Base-by-base conservation (phyloP, 2,113 vertebrate species). In the Aspidoscelis tigris region DNA sequence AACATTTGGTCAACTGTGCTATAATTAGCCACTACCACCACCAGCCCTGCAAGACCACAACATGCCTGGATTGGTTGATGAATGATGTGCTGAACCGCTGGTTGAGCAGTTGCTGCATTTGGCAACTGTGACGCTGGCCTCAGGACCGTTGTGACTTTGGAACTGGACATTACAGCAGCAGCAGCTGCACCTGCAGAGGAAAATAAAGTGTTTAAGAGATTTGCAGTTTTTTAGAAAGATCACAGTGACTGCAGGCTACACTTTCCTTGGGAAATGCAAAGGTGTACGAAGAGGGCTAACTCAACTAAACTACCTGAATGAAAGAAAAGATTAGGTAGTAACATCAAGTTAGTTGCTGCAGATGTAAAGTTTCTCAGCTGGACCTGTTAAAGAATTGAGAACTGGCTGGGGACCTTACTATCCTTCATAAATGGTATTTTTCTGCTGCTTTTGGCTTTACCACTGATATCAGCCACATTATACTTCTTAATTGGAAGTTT, bases 161-260 rank as follows among this genome's bases (percentile, higher is more conserved):
- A 97, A 88, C 98, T 99, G 86, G 98, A 99, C 97, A 99, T 99
- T 80, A 99, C 98, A 50, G 99, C 98, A 85, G 99, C 99, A 74
- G 98, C 98, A 1, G 98, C 98, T 71, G 99, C 98, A 80, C 99
- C 99, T 99, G 70, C 72, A 76, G 88, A 82, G 39, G 7, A 41
- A 91, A 91, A 85, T 33, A 33, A 81, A 24, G 26, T 6, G n/a
- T 22, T 22, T 68, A 9, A 70, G 26, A 43, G 55, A 2, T 43
- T 70, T 33, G 74, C 33, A 58, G 39, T 84, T 71, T 58, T 68
- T 11, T 26, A 39, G 76, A 76, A 68, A 20, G 16, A 11, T n/a
- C 18, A 72, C 39, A 44, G 10, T 64, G 43, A 5, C n/a, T 75
- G 5, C n/a, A 24, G 7, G 0, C 41, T 66, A n/a, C 53, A 70